These are phyloP conservation scores for Ricordea florida DNA, from an alignment of 92 coral and sea anemone species.

Conservation along the genomic window DNA sequence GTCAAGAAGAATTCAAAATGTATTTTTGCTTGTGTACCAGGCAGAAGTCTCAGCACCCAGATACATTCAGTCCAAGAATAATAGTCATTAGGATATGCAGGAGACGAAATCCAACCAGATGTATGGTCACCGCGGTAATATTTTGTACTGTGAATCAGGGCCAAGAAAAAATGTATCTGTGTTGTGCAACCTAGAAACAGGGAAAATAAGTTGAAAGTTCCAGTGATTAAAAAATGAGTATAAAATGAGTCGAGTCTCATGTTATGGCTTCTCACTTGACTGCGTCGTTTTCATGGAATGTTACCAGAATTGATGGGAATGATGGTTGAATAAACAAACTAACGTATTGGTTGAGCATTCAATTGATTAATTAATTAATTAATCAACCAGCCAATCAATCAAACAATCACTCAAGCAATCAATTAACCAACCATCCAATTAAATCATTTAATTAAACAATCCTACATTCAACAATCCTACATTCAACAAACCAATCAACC, in stretches of 20 bases:
- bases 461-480: too few relatives aligned
- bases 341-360: too few relatives aligned
- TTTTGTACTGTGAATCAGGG: constrained; percentile 2
- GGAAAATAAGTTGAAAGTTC: background rate
- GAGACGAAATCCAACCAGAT: constrained; percentile 70
- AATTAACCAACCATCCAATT: too few relatives aligned
- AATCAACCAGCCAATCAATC: too few relatives aligned
- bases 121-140: constrained; percentile 68
- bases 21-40: constrained; percentile 57
- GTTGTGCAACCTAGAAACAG: constrained; percentile 55
- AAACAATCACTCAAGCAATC: too few relatives aligned
- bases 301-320: too few relatives aligned
- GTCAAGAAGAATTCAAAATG: constrained; percentile 50
- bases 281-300: too few relatives aligned
- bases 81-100: constrained; percentile 59
- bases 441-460: too few relatives aligned
- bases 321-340: too few relatives aligned
- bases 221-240: background rate
- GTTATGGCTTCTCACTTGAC: too few relatives aligned
- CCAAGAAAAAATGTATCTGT: background rate
- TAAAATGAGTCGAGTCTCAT: background rate
- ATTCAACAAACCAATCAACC: too few relatives aligned
- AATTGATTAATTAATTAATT: too few relatives aligned
- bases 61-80: constrained; percentile 52
- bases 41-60: constrained; percentile 70